Conservation (phyloP, 2,888 invertebrate species). For the Tribolium freemani region DNA sequence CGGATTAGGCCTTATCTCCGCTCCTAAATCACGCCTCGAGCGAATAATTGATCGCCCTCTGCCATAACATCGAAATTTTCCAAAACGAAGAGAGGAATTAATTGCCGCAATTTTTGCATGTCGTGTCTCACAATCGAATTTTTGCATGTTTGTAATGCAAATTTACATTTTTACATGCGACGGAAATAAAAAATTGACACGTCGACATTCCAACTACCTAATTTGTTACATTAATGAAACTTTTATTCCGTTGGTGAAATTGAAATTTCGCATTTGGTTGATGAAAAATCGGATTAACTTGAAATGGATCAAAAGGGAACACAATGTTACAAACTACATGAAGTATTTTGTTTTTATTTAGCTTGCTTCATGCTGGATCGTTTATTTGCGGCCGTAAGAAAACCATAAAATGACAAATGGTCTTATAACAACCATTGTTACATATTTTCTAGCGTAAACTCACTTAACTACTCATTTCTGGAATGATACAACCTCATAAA, state of each 20-base stretch:
- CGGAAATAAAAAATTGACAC: background rate
- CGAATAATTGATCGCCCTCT: slow-evolving; percentile 30
- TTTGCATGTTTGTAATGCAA: background rate
- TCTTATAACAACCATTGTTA: background rate
- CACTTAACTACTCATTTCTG: background rate
- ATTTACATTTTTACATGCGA: background rate
- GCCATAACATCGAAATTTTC: background rate
- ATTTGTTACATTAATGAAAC: background rate
- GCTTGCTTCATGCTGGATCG: background rate
- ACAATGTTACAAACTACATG: background rate
- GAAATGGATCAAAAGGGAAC: background rate
- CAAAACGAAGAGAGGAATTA: background rate
- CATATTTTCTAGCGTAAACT: background rate
- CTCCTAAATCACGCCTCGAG: slow-evolving; percentile 47
- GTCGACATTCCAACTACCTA: background rate
- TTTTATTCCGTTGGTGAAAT: background rate
- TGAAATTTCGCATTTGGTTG: background rate
- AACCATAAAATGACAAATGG: background rate
- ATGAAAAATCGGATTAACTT: background rate
- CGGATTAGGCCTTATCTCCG: slow-evolving; percentile 31
- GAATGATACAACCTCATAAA: background rate
- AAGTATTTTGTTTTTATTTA: background rate
- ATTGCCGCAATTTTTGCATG: background rate
- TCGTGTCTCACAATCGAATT: background rate
- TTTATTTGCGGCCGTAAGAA: background rate